A percentile compares a stretch with the other conserved stretches of the same genome.
These are phyloP conservation scores for Eucidaris tribuloides DNA, from an alignment of 35 echinoderm and acorn worm species.

Conservation along the genomic window DNA sequence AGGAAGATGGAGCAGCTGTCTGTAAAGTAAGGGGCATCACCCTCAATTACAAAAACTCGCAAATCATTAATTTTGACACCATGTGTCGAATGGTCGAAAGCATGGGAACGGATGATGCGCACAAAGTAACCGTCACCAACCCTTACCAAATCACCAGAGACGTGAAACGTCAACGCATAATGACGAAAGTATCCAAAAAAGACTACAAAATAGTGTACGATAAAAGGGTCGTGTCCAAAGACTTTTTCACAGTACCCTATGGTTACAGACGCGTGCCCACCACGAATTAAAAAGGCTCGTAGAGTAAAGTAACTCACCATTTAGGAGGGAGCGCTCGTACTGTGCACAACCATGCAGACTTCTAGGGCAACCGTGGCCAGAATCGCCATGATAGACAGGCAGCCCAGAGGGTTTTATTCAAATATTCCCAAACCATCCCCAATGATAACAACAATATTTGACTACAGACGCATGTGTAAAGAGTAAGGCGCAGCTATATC, in stretches of 20 bases:
- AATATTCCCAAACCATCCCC: too few species aligned
- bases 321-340: too few species aligned
- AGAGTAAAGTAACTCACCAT: too few species aligned
- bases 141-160: constrained; percentile 38
- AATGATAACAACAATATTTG: too few species aligned
- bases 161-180: constrained; percentile 32
- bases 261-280: too few species aligned
- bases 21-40: constrained; percentile 57
- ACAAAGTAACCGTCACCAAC: constrained; percentile 10
- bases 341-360: too few species aligned
- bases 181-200: constrained; percentile 18
- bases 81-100: constrained; percentile 29
- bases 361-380: too few species aligned
- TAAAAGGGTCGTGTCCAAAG: constrained; percentile 30
- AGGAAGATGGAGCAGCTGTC: constrained; percentile 7
- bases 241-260: constrained; percentile 44
- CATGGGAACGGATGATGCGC: neutral
- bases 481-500: too few species aligned
- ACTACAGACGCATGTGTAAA: too few species aligned
- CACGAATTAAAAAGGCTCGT: too few species aligned
- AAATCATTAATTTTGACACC: constrained; percentile 44
- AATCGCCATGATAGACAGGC: too few species aligned
- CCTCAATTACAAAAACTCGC: constrained; percentile 28
- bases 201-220: constrained; percentile 57
- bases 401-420: too few species aligned